A percentile compares a stretch with the other conserved stretches of the same genome.
Conservation (phyloP, 1,140 invertebrate genomes). For the Hyposmocoma kahamanoa region DNA sequence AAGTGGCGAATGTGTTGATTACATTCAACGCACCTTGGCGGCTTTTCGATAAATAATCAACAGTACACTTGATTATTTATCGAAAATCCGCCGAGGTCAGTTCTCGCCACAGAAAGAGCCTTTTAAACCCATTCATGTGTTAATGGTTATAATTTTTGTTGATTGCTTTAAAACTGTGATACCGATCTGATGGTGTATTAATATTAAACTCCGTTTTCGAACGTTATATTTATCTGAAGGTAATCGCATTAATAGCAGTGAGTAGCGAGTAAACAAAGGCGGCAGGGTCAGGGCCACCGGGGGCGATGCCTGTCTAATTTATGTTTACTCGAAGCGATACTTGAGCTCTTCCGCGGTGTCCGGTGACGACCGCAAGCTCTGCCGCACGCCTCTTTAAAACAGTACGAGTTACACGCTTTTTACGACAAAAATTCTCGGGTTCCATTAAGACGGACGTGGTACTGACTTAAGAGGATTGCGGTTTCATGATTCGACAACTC, state of each 20-base stretch:
- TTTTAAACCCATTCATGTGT: slow-evolving; percentile 29
- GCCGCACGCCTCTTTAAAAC: slow-evolving; percentile 37
- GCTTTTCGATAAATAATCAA: too few relatives aligned
- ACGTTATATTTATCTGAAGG: slow-evolving; percentile 26
- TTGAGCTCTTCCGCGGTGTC: slow-evolving; percentile 56
- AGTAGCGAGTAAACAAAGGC: slow-evolving; percentile 41
- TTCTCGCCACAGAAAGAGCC: slow-evolving; percentile 21
- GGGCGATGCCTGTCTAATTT: slow-evolving; percentile 53
- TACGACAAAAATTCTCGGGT: too few relatives aligned
- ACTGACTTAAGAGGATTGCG: neutral
- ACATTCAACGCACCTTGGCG: too few relatives aligned
- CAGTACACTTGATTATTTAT: slow-evolving; percentile 36
- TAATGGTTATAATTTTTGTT: slow-evolving; percentile 25
- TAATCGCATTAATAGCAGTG: slow-evolving; percentile 28
- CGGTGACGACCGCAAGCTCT: slow-evolving; percentile 49
- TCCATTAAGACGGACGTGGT: too few relatives aligned
- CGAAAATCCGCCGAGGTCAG: slow-evolving; percentile 41
- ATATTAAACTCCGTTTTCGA: slow-evolving; percentile 22
- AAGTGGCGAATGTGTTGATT: slow-evolving; percentile 38
- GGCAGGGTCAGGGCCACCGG: slow-evolving; percentile 37
- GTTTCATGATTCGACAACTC: neutral
- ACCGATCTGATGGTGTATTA: slow-evolving; percentile 16
- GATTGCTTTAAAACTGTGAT: slow-evolving; percentile 8
- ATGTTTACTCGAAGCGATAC: slow-evolving; percentile 42
- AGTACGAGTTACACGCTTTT: neutral